These are phyloP conservation scores for Drosophila murphyi DNA, from an alignment of 1,140 invertebrate species.

Conservation along the genomic window DNA sequence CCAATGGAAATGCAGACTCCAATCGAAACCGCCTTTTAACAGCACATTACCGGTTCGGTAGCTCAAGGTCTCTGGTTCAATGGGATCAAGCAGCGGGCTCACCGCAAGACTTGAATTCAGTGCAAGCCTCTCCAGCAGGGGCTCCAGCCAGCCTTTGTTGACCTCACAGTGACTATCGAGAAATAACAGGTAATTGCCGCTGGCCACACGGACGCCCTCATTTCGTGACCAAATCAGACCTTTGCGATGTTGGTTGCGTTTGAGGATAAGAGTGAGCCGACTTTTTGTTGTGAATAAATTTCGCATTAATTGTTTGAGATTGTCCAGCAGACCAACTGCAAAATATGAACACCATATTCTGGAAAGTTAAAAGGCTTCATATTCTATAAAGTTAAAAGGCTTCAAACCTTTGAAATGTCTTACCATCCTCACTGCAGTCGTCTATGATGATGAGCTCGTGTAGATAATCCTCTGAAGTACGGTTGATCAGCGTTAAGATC, in stretches of 20 bases:
- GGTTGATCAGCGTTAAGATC: slow-evolving; percentile 89
- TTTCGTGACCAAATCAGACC: slow-evolving; percentile 91
- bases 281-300: slow-evolving; percentile 84
- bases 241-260: slow-evolving; percentile 89
- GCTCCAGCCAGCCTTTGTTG: slow-evolving; percentile 88
- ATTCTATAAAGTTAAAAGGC: neutral
- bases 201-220: slow-evolving; percentile 87
- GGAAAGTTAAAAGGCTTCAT: neutral
- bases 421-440: slow-evolving; percentile 92
- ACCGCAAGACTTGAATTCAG: slow-evolving; percentile 83
- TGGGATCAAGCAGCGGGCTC: slow-evolving; percentile 87
- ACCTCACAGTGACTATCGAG: slow-evolving; percentile 94
- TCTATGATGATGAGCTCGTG: slow-evolving; percentile 97
- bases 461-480: slow-evolving; percentile 90
- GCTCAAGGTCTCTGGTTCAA: slow-evolving; percentile 86
- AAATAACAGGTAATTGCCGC: slow-evolving; percentile 90
- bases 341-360: neutral
- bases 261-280: slow-evolving; percentile 24
- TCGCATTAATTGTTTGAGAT: slow-evolving; percentile 85
- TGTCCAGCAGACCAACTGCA: slow-evolving; percentile 43
- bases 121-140: slow-evolving; percentile 86
- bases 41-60: slow-evolving; percentile 87
- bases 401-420: slow-evolving; percentile 29
- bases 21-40: slow-evolving; percentile 95
- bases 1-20: slow-evolving; percentile 98